These are phyloP conservation scores for Lucilia sericata DNA, from an alignment of 1,140 invertebrate genomes.

Conservation along the genomic window DNA sequence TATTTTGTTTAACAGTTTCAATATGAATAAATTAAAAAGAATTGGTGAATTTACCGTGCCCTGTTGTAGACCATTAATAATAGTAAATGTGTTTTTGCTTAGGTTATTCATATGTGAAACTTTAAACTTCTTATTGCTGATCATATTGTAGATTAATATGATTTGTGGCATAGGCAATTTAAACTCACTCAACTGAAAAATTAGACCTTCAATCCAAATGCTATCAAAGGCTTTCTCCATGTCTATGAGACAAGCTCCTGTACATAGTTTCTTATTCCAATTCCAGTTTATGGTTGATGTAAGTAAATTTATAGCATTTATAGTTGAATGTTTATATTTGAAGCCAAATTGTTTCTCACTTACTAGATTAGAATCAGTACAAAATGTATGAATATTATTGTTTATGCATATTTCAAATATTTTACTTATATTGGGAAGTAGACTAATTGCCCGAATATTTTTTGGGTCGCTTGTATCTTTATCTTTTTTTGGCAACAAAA, in stretches of 20 bases:
- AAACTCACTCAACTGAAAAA: slow-evolving; percentile 8
- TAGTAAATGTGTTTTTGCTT: not conserved
- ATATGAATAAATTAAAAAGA: slow-evolving; percentile 42
- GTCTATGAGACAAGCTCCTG: slow-evolving; percentile 21
- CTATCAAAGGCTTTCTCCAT: slow-evolving; percentile 34
- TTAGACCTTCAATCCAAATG: slow-evolving; percentile 16
- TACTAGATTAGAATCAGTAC: not conserved
- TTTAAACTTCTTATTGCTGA: not conserved
- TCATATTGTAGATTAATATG: slow-evolving; percentile 37
- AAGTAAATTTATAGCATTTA: slow-evolving; percentile 11
- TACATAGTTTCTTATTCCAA: slow-evolving; percentile 11
- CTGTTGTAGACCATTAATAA: slow-evolving; percentile 38
- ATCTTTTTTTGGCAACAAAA: slow-evolving; percentile 27
- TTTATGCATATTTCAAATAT: slow-evolving; percentile 30
- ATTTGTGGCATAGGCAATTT: not conserved
- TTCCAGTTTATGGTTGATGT: slow-evolving; percentile 27
- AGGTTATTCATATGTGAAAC: not conserved
- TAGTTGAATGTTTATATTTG: not conserved
- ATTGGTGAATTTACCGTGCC: slow-evolving; percentile 33
- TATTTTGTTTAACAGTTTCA: not conserved
- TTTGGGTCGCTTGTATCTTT: not conserved
- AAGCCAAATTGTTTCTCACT: slow-evolving; percentile 23
- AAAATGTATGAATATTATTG: slow-evolving; percentile 8
- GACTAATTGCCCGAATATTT: slow-evolving; percentile 20
- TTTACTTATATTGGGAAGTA: slow-evolving; percentile 37